Conservation (phyloP, 2,797 vertebrate species). For the Carduelis carduelis region DNA sequence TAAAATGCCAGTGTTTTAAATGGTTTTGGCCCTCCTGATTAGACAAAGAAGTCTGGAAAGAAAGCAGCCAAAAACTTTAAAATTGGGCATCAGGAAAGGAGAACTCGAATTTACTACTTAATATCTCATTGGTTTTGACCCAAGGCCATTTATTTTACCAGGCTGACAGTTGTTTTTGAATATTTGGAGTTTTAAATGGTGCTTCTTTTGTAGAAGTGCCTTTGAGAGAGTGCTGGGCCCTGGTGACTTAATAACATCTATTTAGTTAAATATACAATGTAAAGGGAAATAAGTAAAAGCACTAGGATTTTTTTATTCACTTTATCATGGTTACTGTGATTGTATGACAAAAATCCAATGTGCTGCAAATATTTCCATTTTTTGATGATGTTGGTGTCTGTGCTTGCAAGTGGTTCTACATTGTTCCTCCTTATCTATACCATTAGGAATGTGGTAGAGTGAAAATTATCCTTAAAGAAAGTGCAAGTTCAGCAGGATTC, state of each 20-base stretch:
- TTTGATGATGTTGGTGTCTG: background rate
- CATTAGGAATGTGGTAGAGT: slow-evolving; percentile 20
- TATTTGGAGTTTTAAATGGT: background rate
- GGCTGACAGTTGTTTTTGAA: background rate
- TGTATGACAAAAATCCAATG: background rate
- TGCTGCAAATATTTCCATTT: background rate
- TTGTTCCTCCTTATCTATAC: background rate
- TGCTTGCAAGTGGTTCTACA: background rate
- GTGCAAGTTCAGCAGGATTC: slow-evolving; percentile 43
- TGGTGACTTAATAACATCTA: background rate
- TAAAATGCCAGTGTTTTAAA: background rate
- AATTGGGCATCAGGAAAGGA: background rate
- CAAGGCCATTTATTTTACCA: background rate
- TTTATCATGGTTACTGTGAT: background rate
- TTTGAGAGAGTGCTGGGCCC: background rate
- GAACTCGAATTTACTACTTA: background rate
- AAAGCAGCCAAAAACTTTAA: background rate
- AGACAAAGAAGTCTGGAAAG: background rate
- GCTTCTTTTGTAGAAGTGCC: background rate
- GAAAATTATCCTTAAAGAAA: slow-evolving; percentile 35
- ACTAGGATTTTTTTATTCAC: background rate
- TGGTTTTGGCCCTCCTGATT: background rate
- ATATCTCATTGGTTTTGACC: background rate
- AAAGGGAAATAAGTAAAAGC: background rate
- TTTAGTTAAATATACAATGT: background rate